Evolutionary conservation across 1,140 invertebrate species (phyloP).

Genomic region (Heliothis virescens): DNA sequence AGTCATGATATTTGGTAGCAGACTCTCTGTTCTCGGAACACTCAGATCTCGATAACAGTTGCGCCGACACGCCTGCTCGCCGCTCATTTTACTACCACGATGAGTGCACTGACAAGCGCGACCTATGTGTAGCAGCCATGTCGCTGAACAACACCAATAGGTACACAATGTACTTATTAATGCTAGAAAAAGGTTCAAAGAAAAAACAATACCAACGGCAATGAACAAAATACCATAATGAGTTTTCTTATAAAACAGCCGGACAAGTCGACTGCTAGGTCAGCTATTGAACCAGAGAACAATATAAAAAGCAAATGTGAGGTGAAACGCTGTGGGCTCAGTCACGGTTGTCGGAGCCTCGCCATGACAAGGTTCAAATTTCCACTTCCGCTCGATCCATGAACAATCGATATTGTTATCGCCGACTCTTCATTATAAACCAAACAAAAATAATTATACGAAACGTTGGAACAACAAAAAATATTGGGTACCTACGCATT

Average conservation of each 20-base stretch:
- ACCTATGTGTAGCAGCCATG: slow-evolving; percentile 16
- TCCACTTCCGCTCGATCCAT: slow-evolving; percentile 75
- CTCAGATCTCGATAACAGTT: slow-evolving; percentile 81
- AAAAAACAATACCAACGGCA: not conserved
- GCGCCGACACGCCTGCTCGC: slow-evolving; percentile 79
- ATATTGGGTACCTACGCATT: slow-evolving; percentile 45
- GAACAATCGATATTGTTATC: slow-evolving; percentile 80
- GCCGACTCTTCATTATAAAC: slow-evolving; percentile 71
- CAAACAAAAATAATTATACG: slow-evolving; percentile 72
- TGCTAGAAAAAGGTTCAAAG: not conserved
- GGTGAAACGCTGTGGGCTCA: slow-evolving; percentile 71
- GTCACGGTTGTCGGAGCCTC: slow-evolving; percentile 72
- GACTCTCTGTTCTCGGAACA: slow-evolving; percentile 80
- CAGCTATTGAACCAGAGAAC: slow-evolving; percentile 48
- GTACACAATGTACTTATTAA: not conserved
- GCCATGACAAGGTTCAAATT: slow-evolving; percentile 74
- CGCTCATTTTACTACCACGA: slow-evolving; percentile 70
- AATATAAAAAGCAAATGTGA: slow-evolving; percentile 64
- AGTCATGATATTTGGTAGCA: slow-evolving; percentile 85
- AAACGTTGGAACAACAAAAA: slow-evolving; percentile 54
- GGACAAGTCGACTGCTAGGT: slow-evolving; percentile 40
- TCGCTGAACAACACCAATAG: not conserved
- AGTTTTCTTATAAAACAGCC: slow-evolving; percentile 32
- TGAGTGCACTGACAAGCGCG: slow-evolving; percentile 44
- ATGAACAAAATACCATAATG: not conserved